Evolutionary conservation across 1,140 invertebrate species (phyloP).

Genomic region (Drosophila lini): DNA sequence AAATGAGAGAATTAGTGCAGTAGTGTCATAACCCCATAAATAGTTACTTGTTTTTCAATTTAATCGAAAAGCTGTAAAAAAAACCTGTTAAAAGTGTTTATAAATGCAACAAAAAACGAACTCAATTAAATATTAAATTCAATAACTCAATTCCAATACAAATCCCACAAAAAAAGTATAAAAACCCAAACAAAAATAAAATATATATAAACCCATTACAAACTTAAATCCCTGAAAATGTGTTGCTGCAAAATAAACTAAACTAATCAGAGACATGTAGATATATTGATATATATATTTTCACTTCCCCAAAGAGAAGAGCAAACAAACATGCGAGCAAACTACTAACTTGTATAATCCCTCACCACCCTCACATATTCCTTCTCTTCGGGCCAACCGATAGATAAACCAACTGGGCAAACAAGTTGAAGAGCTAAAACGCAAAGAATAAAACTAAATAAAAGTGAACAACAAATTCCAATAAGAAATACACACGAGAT

Average conservation of each 20-base stretch:
- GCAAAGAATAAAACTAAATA: constrained; percentile 48
- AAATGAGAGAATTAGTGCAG: neutral
- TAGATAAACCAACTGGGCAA: constrained; percentile 47
- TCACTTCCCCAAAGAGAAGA: constrained; percentile 2
- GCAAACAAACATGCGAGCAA: constrained; percentile 14
- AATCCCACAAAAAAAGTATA: neutral
- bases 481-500: constrained; percentile 53
- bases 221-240: constrained; percentile 9
- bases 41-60: neutral
- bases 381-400: neutral
- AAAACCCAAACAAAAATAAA: neutral
- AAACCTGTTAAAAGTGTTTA: too few relatives aligned
- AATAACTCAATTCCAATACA: neutral
- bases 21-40: neutral
- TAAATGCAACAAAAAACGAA: neutral
- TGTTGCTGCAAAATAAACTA: constrained; percentile 2
- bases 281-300: constrained; percentile 5
- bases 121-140: neutral
- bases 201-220: neutral
- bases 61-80: neutral
- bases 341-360: constrained; percentile 13
- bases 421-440: constrained; percentile 56
- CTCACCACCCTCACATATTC: neutral
- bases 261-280: constrained; percentile 33
- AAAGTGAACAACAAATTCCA: constrained; percentile 69